Conservation (phyloP, 2,888 invertebrate species). For the Drepana falcataria region DNA sequence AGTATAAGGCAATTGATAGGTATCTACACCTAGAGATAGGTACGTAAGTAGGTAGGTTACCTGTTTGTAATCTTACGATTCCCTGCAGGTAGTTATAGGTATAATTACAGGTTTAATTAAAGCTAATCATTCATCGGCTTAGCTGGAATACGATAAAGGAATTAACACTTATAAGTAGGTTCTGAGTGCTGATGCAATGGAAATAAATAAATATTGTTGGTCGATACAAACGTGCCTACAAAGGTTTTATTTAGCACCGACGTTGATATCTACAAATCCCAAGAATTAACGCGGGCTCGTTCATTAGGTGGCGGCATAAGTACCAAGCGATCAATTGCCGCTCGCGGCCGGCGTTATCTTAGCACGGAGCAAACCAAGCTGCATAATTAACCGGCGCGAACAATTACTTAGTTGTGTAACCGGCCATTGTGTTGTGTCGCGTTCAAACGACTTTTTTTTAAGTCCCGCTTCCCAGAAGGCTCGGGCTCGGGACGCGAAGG, state of each 20-base stretch:
- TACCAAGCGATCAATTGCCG: constrained; percentile 5
- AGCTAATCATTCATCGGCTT: neutral
- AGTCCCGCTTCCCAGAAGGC: constrained; percentile 67
- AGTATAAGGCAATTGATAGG: too few relatives aligned
- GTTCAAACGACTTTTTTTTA: constrained; percentile 49
- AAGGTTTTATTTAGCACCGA: neutral
- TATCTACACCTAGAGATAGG: too few relatives aligned
- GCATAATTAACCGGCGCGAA: constrained; percentile 66
- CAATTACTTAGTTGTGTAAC: constrained; percentile 65
- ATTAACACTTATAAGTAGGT: neutral
- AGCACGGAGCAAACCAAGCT: constrained; percentile 42
- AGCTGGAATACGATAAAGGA: neutral
- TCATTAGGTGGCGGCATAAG: neutral
- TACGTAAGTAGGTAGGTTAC: too few relatives aligned
- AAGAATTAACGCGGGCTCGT: neutral
- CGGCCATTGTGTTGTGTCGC: constrained; percentile 65
- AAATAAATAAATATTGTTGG: neutral
- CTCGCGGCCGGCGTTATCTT: neutral
- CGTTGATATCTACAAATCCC: neutral
- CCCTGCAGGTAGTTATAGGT: too few relatives aligned
- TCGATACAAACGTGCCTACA: neutral
- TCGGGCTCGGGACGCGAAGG: constrained; percentile 38
- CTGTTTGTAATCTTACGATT: neutral
- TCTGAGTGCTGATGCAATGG: neutral
- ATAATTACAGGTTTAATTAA: neutral